Evolutionary conservation across 2,797 vertebrate genomes (phyloP).

Genomic region (Sciaenops ocellatus): DNA sequence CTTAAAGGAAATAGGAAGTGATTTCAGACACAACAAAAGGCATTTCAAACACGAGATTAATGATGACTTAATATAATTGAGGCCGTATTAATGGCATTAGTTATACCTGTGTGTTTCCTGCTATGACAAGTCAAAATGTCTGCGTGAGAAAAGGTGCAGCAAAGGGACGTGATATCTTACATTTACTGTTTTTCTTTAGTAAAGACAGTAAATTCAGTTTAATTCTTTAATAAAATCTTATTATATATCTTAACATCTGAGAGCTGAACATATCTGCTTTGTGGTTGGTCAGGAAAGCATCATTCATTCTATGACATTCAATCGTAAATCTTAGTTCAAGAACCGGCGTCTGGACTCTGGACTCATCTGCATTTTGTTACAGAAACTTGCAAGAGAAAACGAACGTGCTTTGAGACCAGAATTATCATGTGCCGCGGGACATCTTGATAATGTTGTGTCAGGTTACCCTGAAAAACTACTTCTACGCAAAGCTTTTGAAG

Average conservation of each 20-base stretch:
- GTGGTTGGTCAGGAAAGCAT: neutral
- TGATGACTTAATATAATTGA: neutral
- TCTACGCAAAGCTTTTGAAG: slow-evolving; percentile 29
- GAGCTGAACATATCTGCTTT: neutral
- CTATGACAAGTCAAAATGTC: neutral
- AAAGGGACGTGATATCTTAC: neutral
- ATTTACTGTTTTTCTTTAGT: neutral
- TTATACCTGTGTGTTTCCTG: neutral
- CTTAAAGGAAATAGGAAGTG: neutral
- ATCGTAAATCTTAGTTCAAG: neutral
- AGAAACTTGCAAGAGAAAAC: neutral
- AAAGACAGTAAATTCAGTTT: slow-evolving; percentile 9
- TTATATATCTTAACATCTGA: slow-evolving; percentile 4
- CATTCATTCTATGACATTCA: slow-evolving; percentile 6
- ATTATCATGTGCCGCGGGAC: neutral
- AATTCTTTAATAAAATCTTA: neutral
- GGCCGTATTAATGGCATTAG: neutral
- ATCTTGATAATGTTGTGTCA: neutral
- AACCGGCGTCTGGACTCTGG: neutral
- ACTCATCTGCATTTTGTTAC: neutral
- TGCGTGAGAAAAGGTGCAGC: neutral
- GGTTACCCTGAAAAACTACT: slow-evolving; percentile 8
- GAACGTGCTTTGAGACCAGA: neutral
- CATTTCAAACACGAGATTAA: slow-evolving; percentile 4
- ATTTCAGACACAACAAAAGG: neutral